Conservation (phyloP, 2,888 invertebrate species). For the Nycteola revayana region DNA sequence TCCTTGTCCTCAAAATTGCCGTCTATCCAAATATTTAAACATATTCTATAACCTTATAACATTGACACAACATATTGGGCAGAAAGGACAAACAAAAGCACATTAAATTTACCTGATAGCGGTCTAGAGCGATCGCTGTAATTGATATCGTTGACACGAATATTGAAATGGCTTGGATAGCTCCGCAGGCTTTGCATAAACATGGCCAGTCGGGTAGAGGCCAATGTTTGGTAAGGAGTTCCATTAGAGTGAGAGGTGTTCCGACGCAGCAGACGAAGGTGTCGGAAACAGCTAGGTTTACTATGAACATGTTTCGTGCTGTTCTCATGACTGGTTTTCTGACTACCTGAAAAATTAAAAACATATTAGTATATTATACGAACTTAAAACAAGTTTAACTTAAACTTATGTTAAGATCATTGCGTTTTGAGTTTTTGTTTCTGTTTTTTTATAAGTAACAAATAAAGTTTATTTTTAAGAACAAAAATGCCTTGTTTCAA, state of each 20-base stretch:
- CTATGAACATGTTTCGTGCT: slow-evolving; percentile 95
- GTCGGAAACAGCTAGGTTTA: slow-evolving; percentile 92
- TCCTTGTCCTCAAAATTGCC: too few species aligned
- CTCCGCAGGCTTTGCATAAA: slow-evolving; percentile 92
- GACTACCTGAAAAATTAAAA: slow-evolving; percentile 82
- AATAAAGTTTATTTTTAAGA: too few species aligned
- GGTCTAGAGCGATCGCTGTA: slow-evolving; percentile 93
- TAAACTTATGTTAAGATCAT: too few species aligned
- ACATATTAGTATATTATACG: too few species aligned
- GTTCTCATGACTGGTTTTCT: slow-evolving; percentile 95
- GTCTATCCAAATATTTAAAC: too few species aligned
- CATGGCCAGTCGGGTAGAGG: slow-evolving; percentile 89
- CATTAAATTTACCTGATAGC: slow-evolving; percentile 85
- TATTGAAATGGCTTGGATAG: slow-evolving; percentile 93
- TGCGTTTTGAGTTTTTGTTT: too few species aligned
- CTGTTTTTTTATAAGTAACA: too few species aligned
- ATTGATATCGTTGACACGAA: slow-evolving; percentile 97
- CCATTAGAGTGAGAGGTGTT: slow-evolving; percentile 94
- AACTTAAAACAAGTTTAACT: too few species aligned
- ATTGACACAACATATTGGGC: too few species aligned
- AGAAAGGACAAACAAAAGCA: slow-evolving; percentile 11
- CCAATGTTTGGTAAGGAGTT: slow-evolving; percentile 93
- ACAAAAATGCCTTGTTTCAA: too few species aligned
- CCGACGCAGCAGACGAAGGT: slow-evolving; percentile 93
- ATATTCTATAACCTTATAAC: too few species aligned